Base-by-base conservation (phyloP, 2,113 vertebrate species). In the Hippocampus zosterae region DNA sequence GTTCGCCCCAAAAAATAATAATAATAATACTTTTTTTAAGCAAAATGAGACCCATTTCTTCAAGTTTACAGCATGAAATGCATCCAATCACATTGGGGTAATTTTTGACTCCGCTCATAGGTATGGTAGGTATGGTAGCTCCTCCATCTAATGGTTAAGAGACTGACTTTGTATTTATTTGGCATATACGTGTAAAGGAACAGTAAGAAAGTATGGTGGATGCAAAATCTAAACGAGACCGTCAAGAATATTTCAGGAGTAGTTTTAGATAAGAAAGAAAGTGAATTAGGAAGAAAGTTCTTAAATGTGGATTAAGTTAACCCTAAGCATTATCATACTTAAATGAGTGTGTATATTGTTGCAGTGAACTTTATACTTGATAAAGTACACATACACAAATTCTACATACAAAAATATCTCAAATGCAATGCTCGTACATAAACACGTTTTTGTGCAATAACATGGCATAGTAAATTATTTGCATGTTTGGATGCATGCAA, bases 401-500 rank as follows among this genome's bases (percentile, higher is more conserved):
- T 50, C 16, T 50, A 50, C 15, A 50, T 1, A 50, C 41, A 50
- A 50, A 50, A 50, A 18, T 4, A 46, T 46, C 3, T 46, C 0
- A 44, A 44, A 44, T 21, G 18, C 1, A 44, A 44, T 44, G 11
- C 55, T 3, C 2, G 25, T 25, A 7, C 48, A 52, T 27, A 15
- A 57, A 27, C 11, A 25, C 3, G 23, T 56, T n/a, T 56, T 27
- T 11, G 7, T 56, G 11, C 55, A 2, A 21, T 9, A 53, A 21
- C 19, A 56, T 25, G 53, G 9, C 12, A 10, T 9, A 15, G 56
- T 70, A 65, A 25, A 73, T 65, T 65, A 53, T 48, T 69, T 56
- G 52, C 52, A 76, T 70, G 68, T 73, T 46, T 70, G 63, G 55
- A 56, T 56, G 63, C 65, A 69, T 70, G 46, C 63, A 73, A 41